A percentile compares a stretch with the other conserved stretches of the same genome.
Evolutionary conservation across 2,888 invertebrate genomes (phyloP).

Genomic region (Meganola albula): DNA sequence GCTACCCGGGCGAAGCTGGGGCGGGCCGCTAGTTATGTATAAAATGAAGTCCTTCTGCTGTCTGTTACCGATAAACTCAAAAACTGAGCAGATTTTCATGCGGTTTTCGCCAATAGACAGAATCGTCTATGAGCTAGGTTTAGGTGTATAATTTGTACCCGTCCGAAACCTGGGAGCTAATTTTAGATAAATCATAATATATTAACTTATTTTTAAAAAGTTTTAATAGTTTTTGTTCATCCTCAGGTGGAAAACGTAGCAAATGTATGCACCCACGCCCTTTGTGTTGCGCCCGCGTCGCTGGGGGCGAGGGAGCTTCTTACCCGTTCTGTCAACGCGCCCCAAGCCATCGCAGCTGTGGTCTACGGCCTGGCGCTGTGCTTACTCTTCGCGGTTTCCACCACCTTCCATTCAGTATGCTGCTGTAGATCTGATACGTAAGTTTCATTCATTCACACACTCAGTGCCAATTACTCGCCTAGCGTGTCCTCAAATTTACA

Average conservation of each 20-base stretch:
- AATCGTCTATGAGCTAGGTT: too few species aligned
- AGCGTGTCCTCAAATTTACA: too few species aligned
- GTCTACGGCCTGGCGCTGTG: conserved; percentile 92
- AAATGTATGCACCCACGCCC: conserved; percentile 93
- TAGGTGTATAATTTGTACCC: too few species aligned
- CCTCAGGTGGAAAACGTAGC: conserved; percentile 91
- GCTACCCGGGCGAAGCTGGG: too few species aligned
- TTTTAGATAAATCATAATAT: too few species aligned
- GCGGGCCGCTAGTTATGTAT: too few species aligned
- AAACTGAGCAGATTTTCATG: too few species aligned
- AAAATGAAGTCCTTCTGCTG: too few species aligned
- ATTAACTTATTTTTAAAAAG: too few species aligned
- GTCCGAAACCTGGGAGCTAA: too few species aligned
- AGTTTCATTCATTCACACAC: conserved; percentile 30
- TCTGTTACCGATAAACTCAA: too few species aligned
- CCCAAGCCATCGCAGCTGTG: conserved; percentile 88
- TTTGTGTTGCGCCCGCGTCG: conserved; percentile 92
- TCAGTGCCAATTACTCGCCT: background rate
- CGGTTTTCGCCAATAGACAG: too few species aligned
- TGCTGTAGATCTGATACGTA: conserved; percentile 79
- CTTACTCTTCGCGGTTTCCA: conserved; percentile 91
- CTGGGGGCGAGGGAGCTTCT: conserved; percentile 86
- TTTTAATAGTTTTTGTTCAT: conserved; percentile 2
- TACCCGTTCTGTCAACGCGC: conserved; percentile 82
- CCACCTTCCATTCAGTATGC: conserved; percentile 92